These are phyloP conservation scores for Neoniphon sammara DNA, from an alignment of 2,797 vertebrate species.

Conservation along the genomic window DNA sequence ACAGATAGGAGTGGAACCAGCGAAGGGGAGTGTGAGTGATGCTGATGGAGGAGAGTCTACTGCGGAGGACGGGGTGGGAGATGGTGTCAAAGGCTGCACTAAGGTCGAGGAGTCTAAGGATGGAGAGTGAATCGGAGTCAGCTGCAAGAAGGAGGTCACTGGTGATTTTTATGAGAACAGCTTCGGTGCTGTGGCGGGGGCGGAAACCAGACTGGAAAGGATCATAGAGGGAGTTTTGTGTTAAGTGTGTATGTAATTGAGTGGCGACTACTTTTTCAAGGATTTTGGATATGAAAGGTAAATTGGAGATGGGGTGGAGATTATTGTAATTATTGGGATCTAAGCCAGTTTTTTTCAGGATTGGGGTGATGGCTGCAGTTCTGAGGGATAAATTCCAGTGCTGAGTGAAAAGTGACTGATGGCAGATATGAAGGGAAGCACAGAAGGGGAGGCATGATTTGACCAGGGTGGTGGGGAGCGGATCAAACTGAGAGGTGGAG, in stretches of 20 bases:
- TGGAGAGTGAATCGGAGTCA: background rate
- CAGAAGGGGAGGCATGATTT: background rate
- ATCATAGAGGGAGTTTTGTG: background rate
- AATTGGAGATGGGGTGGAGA: background rate
- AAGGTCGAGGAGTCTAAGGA: background rate
- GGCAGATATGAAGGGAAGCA: background rate
- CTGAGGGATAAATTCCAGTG: constrained; percentile 1
- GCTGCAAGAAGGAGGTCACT: background rate
- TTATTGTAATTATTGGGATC: constrained; percentile 12
- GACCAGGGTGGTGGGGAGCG: background rate
- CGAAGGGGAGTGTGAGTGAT: too few relatives aligned
- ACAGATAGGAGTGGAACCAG: too few relatives aligned
- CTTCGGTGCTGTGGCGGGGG: background rate
- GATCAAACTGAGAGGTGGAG: background rate
- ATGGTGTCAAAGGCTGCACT: background rate
- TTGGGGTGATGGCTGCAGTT: constrained; percentile 17
- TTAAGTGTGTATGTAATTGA: background rate
- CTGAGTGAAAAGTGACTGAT: background rate
- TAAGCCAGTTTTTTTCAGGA: constrained; percentile 17
- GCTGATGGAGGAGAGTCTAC: too few relatives aligned
- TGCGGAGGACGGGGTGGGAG: too few relatives aligned
- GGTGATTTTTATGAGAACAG: background rate
- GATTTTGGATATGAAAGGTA: constrained; percentile 12
- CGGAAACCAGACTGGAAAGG: background rate
- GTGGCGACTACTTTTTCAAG: constrained; percentile 17